A percentile compares a stretch with the other conserved stretches of the same genome.
Evolutionary conservation across 2,888 invertebrate species (phyloP).

Genomic region (Ennomos quercinarius): DNA sequence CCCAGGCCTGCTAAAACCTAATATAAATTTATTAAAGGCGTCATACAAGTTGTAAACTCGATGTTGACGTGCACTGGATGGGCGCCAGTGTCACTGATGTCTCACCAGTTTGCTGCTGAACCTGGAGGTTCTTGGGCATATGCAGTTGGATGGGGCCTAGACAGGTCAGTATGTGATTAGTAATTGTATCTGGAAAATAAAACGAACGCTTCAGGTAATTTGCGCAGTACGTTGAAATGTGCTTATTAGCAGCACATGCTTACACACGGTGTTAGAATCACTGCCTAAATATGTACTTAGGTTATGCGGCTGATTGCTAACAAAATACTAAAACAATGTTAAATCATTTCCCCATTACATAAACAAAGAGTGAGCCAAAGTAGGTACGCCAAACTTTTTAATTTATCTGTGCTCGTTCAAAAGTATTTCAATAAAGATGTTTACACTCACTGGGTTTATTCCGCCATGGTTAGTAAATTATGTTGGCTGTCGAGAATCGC

Average conservation of each 20-base stretch:
- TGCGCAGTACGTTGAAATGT: too few relatives aligned
- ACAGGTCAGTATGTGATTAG: constrained; percentile 52
- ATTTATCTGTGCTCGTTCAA: constrained; percentile 4
- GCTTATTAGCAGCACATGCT: too few relatives aligned
- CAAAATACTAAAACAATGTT: background rate
- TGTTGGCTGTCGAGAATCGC: too few relatives aligned
- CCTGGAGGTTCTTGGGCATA: constrained; percentile 52
- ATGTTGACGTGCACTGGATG: constrained; percentile 67
- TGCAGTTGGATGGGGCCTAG: constrained; percentile 74
- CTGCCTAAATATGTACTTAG: too few relatives aligned
- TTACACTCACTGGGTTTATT: too few relatives aligned
- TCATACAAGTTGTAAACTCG: constrained; percentile 67
- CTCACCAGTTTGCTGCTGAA: constrained; percentile 59
- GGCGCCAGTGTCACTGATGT: constrained; percentile 67
- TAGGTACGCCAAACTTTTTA: constrained; percentile 10
- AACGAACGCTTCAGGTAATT: too few relatives aligned
- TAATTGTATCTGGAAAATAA: background rate
- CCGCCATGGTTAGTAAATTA: too few relatives aligned
- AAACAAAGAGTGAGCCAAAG: constrained; percentile 1
- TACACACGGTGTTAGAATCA: too few relatives aligned
- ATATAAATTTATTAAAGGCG: constrained; percentile 49
- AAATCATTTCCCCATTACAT: background rate
- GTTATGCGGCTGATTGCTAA: too few relatives aligned
- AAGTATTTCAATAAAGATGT: constrained; percentile 19
- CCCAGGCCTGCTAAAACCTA: too few relatives aligned